Base-by-base conservation (phyloP, 1,140 invertebrate genomes). In the Hormaphis cornu region DNA sequence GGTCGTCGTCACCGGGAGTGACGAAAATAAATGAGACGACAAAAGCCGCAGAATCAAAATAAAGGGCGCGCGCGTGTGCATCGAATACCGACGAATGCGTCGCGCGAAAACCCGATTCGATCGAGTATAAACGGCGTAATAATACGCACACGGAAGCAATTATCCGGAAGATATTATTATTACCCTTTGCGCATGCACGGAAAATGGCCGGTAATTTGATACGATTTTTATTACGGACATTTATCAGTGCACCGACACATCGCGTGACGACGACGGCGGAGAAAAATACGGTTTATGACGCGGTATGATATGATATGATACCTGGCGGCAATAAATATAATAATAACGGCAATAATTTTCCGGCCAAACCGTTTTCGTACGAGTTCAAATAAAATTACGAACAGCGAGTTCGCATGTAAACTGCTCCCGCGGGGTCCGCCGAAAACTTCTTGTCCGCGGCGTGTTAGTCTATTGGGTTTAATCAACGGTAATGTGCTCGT, bases 401-500 rank as follows among this genome's bases (percentile, higher is more conserved):
- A 50, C 12, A 16, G n/a, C 42, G 24, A 33, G 44, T 35, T 66
- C 44, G 61, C 61, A 66, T 66, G 61, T 66, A 22, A 66, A 66
- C 61, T 50, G 61, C 28, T 66, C 61, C 61, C 61, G 28, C 14
- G 42, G 61, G 61, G 61, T 9, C 44, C 28, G 40, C 22, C 26
- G 58, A 44, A 28, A 46, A 46, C 58, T 30, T 63, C 26, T 63
- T 46, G 30, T 63, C 26, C 40, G 24, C 16, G 37, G 7, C 14
- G 37, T 40, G 14, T 14, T 40, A n/a, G 30, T 24, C 18, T 46
- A 20, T 28, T 33, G 24, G 44, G 61, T 66, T 66, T 66, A 66
- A 66, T 66, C 61, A 66, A 50, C 61, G 61, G 61, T 66, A 66
- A 66, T 66, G 61, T n/a, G n/a, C n/a, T n/a, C n/a, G n/a, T n/a